Conservation (phyloP, 2,113 vertebrate species). For the Cairina moschata region DNA sequence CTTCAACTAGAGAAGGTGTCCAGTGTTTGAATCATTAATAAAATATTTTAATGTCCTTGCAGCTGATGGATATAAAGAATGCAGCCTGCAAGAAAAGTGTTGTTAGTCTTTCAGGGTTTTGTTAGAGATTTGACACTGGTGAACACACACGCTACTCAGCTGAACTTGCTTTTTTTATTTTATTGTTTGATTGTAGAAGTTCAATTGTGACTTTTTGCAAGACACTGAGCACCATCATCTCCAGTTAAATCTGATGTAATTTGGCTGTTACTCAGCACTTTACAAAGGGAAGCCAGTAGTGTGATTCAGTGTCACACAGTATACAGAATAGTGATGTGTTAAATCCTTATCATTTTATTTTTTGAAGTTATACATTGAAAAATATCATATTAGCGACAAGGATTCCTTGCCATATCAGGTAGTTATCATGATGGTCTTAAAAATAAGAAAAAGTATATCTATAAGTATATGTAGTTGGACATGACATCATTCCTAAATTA, state of each 20-base stretch:
- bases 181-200: background rate
- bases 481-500: constrained; percentile 60
- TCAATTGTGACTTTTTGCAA: background rate
- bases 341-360: constrained; percentile 8
- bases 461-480: constrained; percentile 43
- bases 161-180: background rate
- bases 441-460: constrained; percentile 26
- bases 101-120: background rate
- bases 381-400: constrained; percentile 29
- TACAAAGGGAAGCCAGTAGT: constrained; percentile 51
- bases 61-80: background rate
- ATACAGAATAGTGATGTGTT: background rate
- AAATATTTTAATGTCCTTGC: constrained; percentile 22
- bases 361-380: constrained; percentile 2
- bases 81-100: background rate
- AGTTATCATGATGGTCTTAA: constrained; percentile 64
- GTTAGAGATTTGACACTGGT: constrained; percentile 18
- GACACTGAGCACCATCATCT: constrained; percentile 9
- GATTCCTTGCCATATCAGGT: constrained; percentile 51
- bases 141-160: constrained; percentile 10
- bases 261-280: constrained; percentile 56
- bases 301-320: background rate
- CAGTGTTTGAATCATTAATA: constrained; percentile 5
- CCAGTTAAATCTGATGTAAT: constrained; percentile 4
- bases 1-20: constrained; percentile 2